phyloP scores from a whole-genome alignment of 30 jellyfish, hydroid and myxozoan species.

The Aurelia sp. region DNA sequence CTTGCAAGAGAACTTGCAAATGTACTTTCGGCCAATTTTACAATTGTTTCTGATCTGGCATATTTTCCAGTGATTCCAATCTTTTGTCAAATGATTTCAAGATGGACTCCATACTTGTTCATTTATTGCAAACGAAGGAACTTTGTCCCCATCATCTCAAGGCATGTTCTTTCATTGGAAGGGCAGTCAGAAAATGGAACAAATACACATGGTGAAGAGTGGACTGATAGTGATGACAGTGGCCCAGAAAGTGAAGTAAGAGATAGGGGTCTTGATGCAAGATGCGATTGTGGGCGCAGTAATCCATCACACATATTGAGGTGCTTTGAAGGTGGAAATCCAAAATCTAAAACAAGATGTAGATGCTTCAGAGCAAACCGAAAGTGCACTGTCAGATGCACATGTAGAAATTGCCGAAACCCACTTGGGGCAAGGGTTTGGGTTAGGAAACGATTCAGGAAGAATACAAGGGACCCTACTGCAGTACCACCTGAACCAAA shows the following conservation, averaged over 20 bases:
- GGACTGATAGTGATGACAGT: slow-evolving; percentile 12
- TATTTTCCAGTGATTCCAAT: slow-evolving; percentile 86
- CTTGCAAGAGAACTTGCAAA: slow-evolving; percentile 72
- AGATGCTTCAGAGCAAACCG: slow-evolving; percentile 83
- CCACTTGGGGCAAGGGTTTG: slow-evolving; percentile 87
- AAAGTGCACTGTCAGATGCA: slow-evolving; percentile 77
- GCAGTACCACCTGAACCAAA: not conserved
- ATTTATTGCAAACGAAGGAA: slow-evolving; percentile 55
- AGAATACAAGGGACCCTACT: not conserved
- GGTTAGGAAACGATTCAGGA: slow-evolving; percentile 15
- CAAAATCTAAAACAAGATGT: slow-evolving; percentile 82
- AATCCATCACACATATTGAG: slow-evolving; percentile 66
- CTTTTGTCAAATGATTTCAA: slow-evolving; percentile 65
- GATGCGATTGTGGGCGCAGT: slow-evolving; percentile 97
- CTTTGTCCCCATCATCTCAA: slow-evolving; percentile 73
- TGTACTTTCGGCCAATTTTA: slow-evolving; percentile 62
- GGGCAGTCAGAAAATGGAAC: too few species aligned
- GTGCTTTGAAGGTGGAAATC: slow-evolving; percentile 79
- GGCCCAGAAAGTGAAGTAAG: not conserved
- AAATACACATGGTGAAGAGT: not conserved
- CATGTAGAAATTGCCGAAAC: slow-evolving; percentile 81
- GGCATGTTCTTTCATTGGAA: slow-evolving; percentile 30
- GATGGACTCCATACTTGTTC: slow-evolving; percentile 75
- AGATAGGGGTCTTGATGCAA: slow-evolving; percentile 21
- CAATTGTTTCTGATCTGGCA: slow-evolving; percentile 70